These are phyloP conservation scores for Florisuga fusca DNA, from an alignment of 2,797 vertebrate genomes.

Conservation along the genomic window DNA sequence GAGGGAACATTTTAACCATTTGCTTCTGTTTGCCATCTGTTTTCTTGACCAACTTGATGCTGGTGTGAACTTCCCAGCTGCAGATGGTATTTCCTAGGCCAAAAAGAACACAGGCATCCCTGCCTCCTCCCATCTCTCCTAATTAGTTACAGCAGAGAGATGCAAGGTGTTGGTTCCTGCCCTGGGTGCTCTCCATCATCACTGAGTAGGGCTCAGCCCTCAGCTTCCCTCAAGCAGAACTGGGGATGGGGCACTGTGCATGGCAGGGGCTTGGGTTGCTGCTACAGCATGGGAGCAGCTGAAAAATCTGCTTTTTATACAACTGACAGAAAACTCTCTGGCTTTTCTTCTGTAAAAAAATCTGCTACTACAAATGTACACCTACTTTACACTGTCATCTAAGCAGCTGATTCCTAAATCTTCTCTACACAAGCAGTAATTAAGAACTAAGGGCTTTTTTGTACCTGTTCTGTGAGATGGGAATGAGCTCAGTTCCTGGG, in stretches of 20 bases:
- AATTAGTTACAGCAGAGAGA: neutral
- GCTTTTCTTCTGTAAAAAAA: neutral
- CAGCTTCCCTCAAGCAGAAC: neutral
- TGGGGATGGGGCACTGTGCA: neutral
- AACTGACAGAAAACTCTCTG: neutral
- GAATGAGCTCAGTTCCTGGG: neutral
- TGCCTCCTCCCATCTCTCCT: neutral
- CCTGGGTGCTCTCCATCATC: neutral
- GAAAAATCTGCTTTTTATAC: neutral
- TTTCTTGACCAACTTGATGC: slow-evolving; percentile 4
- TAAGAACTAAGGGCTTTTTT: neutral
- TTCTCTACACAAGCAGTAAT: neutral
- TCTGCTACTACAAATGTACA: neutral
- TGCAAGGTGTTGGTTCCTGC: neutral
- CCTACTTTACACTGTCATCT: neutral
- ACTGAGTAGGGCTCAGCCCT: neutral
- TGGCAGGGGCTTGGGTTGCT: neutral
- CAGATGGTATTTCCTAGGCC: slow-evolving; percentile 18
- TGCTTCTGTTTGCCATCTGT: slow-evolving; percentile 60
- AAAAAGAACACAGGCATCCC: neutral
- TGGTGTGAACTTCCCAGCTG: slow-evolving; percentile 22
- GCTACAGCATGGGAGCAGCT: neutral
- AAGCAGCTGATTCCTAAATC: neutral
- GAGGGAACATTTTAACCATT: slow-evolving; percentile 46
- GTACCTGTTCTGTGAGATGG: neutral